Percentiles rank a stretch among this genome's conserved stretches.
These are phyloP conservation scores for Atherinosoma microstoma DNA, from an alignment of 2,797 vertebrate species.

Conservation along the genomic window DNA sequence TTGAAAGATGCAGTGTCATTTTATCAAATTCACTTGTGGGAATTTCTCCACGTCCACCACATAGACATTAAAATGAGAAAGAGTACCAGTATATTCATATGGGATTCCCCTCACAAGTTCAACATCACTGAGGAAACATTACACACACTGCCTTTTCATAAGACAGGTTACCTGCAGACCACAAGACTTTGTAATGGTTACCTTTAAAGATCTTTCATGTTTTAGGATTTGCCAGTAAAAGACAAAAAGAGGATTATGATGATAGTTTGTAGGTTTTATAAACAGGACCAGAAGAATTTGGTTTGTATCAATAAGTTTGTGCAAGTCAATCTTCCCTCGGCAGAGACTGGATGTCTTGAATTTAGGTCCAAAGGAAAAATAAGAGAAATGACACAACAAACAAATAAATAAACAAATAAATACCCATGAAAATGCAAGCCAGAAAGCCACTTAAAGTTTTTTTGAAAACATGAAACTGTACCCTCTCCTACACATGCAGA, in stretches of 20 bases:
- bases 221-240: neutral
- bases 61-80: neutral
- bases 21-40: neutral
- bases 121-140: neutral
- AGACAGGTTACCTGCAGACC: too few species aligned
- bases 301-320: constrained; percentile 18
- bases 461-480: constrained; percentile 24
- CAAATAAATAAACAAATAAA: constrained; percentile 15
- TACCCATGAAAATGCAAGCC: constrained; percentile 21
- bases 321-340: neutral
- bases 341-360: constrained; percentile 38
- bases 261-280: constrained; percentile 12
- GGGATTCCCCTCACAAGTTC: neutral
- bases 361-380: constrained; percentile 25
- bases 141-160: too few species aligned
- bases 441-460: constrained; percentile 37
- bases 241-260: neutral
- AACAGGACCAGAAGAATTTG: neutral
- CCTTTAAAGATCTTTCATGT: neutral
- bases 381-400: neutral
- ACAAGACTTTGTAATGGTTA: too few species aligned
- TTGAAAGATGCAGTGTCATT: neutral
- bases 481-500: constrained; percentile 22
- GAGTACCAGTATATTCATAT: neutral
- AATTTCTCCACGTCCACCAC: neutral